Evolutionary conservation across 2,888 invertebrate species (phyloP), one percentile per base, ranked within the genome.

Genomic region (Mythimna lalbum): DNA sequence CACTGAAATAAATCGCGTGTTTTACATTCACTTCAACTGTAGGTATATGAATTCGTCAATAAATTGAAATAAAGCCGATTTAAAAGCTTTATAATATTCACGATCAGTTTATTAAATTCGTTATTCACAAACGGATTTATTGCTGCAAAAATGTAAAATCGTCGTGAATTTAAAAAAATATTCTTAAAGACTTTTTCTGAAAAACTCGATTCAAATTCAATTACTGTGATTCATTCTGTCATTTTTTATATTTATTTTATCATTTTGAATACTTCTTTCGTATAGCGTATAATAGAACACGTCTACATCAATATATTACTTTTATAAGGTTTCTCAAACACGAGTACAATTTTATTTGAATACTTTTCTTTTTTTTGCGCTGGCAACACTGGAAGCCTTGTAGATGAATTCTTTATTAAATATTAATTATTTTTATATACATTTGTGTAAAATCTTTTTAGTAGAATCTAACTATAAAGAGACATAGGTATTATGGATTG

Each of bases 51-150:
- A 63, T 65, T 63, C 14, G 27, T 57, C 19, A 36, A 39, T 74
- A 61, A 57, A 63, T 69, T 66, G 6, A 66, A 75, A 69, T 64
- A 47, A 71, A 76, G 49, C 63, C 63, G 65, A 66, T 66, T 68
- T 65, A 79, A 71, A 12, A 71, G 76, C 68, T 75, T 63, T 59
- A 50, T 31, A 62, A 47, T 49, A 68, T 53, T 60, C 39, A 33
- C 57, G 33, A 65, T 64, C 21, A 65, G 19, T 50, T 56, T 10
- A 63, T 78, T 70, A 59, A 74, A 70, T 53, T 61, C 33, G 21
- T 39, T 62, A 52, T 19, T 27, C n/a, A 12, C 12, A 36, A 27
- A 61, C 36, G 21, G 6, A 67, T 61, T 62, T 52, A 60, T 65
- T 19, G 14, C 14, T 33, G 2, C 52, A 43, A 64, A 49, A 59